These are phyloP conservation scores for Hypanus sabinus DNA, from an alignment of 2,113 vertebrate genomes.

Conservation along the genomic window DNA sequence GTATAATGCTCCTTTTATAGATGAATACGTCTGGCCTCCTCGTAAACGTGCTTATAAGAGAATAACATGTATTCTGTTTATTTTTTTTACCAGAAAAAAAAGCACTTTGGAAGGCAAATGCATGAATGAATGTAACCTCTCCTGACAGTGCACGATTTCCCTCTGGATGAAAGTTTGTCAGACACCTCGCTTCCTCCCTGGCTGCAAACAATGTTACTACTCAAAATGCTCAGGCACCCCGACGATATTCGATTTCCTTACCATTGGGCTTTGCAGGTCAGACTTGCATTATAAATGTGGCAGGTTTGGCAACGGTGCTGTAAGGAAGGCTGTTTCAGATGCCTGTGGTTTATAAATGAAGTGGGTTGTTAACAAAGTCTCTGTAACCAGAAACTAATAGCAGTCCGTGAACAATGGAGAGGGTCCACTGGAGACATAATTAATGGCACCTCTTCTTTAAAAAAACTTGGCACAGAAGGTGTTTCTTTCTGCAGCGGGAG, in stretches of 20 bases:
- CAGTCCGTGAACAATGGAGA: constrained; percentile 7
- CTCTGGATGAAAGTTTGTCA: not conserved
- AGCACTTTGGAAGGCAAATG: not conserved
- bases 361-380: not conserved
- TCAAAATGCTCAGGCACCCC: not conserved
- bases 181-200: not conserved
- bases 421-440: not conserved
- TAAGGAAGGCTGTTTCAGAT: not conserved
- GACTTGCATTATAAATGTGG: not conserved
- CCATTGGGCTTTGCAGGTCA: not conserved
- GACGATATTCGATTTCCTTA: not conserved
- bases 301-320: not conserved
- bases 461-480: constrained; percentile 18
- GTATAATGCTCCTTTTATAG: not conserved
- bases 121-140: not conserved
- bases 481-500: constrained; percentile 11
- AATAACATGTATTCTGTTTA: too few relatives aligned
- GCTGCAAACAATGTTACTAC: not conserved
- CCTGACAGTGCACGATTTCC: not conserved
- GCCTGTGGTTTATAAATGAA: not conserved
- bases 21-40: not conserved
- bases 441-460: constrained; percentile 27
- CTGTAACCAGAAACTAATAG: constrained; percentile 14
- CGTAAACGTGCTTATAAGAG: not conserved
- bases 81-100: not conserved